phyloP scores from a whole-genome alignment of 2,888 invertebrate genomes.

The Notodromas monacha region DNA sequence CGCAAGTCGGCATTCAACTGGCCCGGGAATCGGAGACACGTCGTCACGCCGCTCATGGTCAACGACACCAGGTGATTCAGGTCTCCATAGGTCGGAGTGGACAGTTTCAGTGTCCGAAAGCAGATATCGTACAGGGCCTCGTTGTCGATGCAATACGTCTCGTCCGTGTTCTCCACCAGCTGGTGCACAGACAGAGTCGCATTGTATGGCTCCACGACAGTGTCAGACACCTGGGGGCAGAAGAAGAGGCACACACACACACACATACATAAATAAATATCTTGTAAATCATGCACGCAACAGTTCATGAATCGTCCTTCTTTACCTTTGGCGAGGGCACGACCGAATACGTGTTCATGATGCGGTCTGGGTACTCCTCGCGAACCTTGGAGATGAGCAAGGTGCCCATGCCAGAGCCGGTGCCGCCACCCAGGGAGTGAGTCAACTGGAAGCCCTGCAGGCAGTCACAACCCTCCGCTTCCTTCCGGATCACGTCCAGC shows the following conservation, averaged over 20 bases:
- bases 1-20: slow-evolving; percentile 63
- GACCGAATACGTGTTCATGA: no score
- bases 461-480: no score
- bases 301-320: no score
- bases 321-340: no score
- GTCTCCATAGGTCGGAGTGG: slow-evolving; percentile 60
- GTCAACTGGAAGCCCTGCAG: slow-evolving; percentile 26
- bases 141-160: slow-evolving; percentile 22
- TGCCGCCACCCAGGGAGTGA: slow-evolving; percentile 18
- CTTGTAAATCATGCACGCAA: no score
- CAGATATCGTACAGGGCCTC: slow-evolving; percentile 24
- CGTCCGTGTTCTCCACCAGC: slow-evolving; percentile 22
- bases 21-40: slow-evolving; percentile 46
- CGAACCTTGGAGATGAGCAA: no score
- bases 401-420: no score
- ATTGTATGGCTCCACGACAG: slow-evolving; percentile 23
- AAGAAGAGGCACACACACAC: no score
- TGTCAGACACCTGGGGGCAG: slow-evolving; percentile 22
- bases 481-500: no score
- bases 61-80: slow-evolving; percentile 59
- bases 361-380: no score
- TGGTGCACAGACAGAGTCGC: slow-evolving; percentile 22
- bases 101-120: slow-evolving; percentile 37
- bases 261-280: no score
- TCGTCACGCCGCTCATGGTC: slow-evolving; percentile 22